A percentile compares a stretch with the other conserved stretches of the same genome.
Conservation (phyloP, 2,113 vertebrate species). For the Melanerpes aurifrons region DNA sequence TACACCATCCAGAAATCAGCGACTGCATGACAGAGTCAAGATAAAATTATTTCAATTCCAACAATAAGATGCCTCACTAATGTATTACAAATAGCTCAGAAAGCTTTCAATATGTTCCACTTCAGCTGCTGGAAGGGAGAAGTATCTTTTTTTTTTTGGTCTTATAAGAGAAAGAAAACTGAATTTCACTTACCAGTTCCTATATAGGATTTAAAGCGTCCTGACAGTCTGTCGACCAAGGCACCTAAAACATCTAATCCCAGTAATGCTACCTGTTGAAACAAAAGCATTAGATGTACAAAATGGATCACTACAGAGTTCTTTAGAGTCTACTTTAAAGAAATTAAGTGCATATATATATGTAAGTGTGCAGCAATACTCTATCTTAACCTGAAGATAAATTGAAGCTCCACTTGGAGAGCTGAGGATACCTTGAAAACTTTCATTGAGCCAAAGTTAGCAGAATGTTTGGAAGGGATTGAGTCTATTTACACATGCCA, state of each 20-base stretch:
- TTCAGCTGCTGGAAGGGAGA: neutral
- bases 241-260: constrained; percentile 91
- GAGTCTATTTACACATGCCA: neutral
- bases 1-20: neutral
- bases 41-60: neutral
- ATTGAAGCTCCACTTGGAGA: neutral
- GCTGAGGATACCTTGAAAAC: neutral
- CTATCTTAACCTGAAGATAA: neutral
- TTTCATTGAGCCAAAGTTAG: neutral
- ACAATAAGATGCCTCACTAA: neutral
- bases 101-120: neutral
- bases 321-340: neutral
- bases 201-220: constrained; percentile 89
- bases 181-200: constrained; percentile 84
- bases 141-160: neutral
- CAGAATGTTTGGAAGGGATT: neutral
- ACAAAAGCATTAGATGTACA: constrained; percentile 45
- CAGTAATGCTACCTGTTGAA: constrained; percentile 88
- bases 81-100: neutral
- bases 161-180: neutral
- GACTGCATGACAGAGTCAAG: neutral
- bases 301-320: neutral
- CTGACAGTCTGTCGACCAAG: constrained; percentile 87
- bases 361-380: neutral
- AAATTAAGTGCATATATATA: neutral